Base-by-base conservation (phyloP, 2,797 vertebrate species). In the Pangasius krempfi region DNA sequence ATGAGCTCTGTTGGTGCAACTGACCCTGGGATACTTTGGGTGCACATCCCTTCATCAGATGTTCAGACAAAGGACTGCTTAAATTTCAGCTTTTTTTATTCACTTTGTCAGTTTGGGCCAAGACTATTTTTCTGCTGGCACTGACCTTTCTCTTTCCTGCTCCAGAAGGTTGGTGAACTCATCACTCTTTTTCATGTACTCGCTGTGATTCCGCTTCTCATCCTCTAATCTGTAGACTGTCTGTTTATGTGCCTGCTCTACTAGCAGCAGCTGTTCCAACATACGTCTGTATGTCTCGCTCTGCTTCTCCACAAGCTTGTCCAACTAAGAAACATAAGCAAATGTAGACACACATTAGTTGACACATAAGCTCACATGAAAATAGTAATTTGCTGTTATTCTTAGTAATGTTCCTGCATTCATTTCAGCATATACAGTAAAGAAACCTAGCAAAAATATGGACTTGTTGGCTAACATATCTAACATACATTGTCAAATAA, bases 91-190 rank as follows among this genome's bases (percentile, higher is more conserved):
- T 50, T 70, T 70, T 64, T 70, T n/a, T n/a, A n/a, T n/a, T n/a
- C n/a, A n/a, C n/a, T 37, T 82, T 82, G 7, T 54, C 8, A 37
- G 20, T 58, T 25, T 76, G 73, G 40, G 25, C 13, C 12, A 76
- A 76, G 25, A 60, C 16, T 25, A 25, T 68, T 50, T 52, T 78
- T 20, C 27, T 33, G 44, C 12, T 54, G 14, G 4, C n/a, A 75
- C 90, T 90, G 81, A 87, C 87, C n/a, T 56, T 84, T 92, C 90
- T 92, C 75, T 62, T 72, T 70, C 98, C 93, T 98, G 97, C 95
- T 99, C 98, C 94, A 99, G 95, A 94, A 99, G 95, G 93, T 96
- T 96, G 92, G 97, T 99, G 94, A 99, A 99, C 94, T 98, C 97
- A 52, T 98, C 96, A 0, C 97, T 98, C 95, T 98, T 99, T 93